Evolutionary conservation across 2,888 invertebrate genomes (phyloP).

Genomic region (Tetranychus piercei): DNA sequence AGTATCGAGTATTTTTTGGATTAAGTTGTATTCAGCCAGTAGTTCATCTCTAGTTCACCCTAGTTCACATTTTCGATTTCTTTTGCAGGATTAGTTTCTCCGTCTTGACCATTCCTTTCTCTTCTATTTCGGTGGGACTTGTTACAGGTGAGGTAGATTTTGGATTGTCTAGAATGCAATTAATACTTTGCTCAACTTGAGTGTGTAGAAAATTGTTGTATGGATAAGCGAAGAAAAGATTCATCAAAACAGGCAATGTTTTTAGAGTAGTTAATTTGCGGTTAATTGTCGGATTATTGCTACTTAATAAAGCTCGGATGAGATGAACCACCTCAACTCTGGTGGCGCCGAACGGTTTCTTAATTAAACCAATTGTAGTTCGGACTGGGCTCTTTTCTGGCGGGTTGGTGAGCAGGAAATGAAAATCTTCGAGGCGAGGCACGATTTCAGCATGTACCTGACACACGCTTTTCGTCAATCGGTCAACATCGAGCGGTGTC

Average conservation of each 20-base stretch:
- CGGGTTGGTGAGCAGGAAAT: conserved; percentile 47
- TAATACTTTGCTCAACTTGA: conserved; percentile 60
- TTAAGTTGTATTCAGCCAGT: conserved; percentile 55
- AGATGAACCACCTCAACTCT: conserved; percentile 60
- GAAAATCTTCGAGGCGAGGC: conserved; percentile 49
- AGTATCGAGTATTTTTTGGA: conserved; percentile 57
- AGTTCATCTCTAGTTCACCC: no score
- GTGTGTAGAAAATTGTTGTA: conserved; percentile 92
- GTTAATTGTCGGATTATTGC: conserved; percentile 51
- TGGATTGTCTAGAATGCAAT: conserved; percentile 44
- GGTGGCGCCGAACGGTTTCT: conserved; percentile 51
- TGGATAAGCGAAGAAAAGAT: conserved; percentile 68
- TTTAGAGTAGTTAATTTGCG: conserved; percentile 43
- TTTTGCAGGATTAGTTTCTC: no score
- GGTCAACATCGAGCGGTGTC: conserved; percentile 36
- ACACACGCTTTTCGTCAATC: conserved; percentile 42
- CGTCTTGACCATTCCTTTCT: no score
- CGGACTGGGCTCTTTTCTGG: conserved; percentile 48
- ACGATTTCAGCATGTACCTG: conserved; percentile 46
- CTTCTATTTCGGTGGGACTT: neutral
- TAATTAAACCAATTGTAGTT: conserved; percentile 48
- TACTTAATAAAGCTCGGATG: conserved; percentile 52
- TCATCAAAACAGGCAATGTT: conserved; percentile 42
- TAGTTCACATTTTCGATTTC: no score
- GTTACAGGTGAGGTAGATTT: conserved; percentile 27